phyloP scores from a whole-genome alignment of 2,888 invertebrate species.

The Meta bourneti region DNA sequence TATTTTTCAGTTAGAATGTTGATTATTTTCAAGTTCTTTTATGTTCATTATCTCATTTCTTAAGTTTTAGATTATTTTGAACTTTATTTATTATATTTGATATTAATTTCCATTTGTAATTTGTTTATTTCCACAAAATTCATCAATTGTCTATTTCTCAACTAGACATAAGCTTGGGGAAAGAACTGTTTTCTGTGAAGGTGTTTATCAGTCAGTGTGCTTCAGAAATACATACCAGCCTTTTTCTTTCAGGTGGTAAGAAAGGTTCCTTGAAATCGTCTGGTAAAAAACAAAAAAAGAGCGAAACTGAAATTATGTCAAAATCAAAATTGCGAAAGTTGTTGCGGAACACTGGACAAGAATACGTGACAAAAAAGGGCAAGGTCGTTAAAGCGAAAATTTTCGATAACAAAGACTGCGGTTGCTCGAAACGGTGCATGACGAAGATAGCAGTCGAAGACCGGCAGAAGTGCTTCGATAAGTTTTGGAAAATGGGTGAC shows the following conservation, averaged over 20 bases:
- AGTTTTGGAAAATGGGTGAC: slow-evolving; percentile 75
- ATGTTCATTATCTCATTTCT: no score
- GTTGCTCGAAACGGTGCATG: slow-evolving; percentile 59
- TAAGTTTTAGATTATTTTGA: no score
- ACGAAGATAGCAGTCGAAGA: slow-evolving; percentile 64
- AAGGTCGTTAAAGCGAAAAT: slow-evolving; percentile 71
- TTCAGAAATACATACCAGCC: slow-evolving; percentile 39
- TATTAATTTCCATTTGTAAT: no score
- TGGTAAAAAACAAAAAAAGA: slow-evolving; percentile 67
- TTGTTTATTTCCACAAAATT: no score
- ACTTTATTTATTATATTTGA: no score
- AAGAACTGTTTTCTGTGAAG: no score
- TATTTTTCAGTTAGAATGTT: no score
- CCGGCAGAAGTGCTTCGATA: slow-evolving; percentile 70
- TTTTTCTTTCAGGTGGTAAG: slow-evolving; percentile 69
- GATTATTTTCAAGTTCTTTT: no score
- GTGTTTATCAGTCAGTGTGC: background rate
- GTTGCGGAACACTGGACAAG: slow-evolving; percentile 65
- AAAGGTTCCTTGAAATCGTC: slow-evolving; percentile 52
- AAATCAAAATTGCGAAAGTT: slow-evolving; percentile 70
- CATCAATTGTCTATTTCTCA: no score
- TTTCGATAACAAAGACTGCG: slow-evolving; percentile 72
- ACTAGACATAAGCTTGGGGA: no score
- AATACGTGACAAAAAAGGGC: slow-evolving; percentile 68
- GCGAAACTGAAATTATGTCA: slow-evolving; percentile 61